Percentiles rank a stretch among this genome's conserved stretches.
phyloP scores from a whole-genome alignment of 1,140 invertebrate species.

The Leptestheria dahalacensis region DNA sequence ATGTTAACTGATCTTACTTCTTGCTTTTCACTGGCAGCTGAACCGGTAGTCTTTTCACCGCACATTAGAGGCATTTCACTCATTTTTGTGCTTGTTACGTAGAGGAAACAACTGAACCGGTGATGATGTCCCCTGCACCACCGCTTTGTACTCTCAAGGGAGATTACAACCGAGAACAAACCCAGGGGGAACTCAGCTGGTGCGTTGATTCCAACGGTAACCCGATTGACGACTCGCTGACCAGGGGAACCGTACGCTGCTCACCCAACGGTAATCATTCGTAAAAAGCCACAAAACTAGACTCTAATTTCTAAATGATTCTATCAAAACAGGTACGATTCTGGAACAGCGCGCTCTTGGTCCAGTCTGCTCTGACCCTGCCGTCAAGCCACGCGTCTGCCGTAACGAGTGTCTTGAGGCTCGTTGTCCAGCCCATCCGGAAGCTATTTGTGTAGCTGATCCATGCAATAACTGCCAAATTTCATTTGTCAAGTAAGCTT shows the following conservation, averaged over 20 bases:
- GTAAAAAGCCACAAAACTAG: too few relatives aligned
- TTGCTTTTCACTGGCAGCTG: not conserved
- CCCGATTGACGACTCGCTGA: constrained; percentile 26
- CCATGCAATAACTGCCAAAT: constrained; percentile 29
- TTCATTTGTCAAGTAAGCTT: constrained; percentile 22
- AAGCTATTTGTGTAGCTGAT: constrained; percentile 31
- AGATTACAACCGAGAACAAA: constrained; percentile 24
- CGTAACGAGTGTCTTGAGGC: constrained; percentile 26
- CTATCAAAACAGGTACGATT: constrained; percentile 21
- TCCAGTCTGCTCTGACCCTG: constrained; percentile 23
- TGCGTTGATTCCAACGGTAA: constrained; percentile 26
- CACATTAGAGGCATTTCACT: too few relatives aligned
- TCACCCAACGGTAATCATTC: constrained; percentile 22
- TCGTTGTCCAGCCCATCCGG: constrained; percentile 26
- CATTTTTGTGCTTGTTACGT: not conserved
- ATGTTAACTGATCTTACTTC: not conserved
- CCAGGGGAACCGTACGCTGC: constrained; percentile 26
- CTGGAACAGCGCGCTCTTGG: constrained; percentile 21
- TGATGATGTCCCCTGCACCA: constrained; percentile 23
- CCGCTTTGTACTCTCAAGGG: constrained; percentile 25
- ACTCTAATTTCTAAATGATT: not conserved
- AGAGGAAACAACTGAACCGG: constrained; percentile 9
- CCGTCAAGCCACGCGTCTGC: constrained; percentile 25
- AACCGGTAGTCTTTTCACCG: too few relatives aligned
- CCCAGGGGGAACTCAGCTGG: constrained; percentile 26